phyloP scores from a whole-genome alignment of 2,888 invertebrate genomes.

The Trachelus tabidus region DNA sequence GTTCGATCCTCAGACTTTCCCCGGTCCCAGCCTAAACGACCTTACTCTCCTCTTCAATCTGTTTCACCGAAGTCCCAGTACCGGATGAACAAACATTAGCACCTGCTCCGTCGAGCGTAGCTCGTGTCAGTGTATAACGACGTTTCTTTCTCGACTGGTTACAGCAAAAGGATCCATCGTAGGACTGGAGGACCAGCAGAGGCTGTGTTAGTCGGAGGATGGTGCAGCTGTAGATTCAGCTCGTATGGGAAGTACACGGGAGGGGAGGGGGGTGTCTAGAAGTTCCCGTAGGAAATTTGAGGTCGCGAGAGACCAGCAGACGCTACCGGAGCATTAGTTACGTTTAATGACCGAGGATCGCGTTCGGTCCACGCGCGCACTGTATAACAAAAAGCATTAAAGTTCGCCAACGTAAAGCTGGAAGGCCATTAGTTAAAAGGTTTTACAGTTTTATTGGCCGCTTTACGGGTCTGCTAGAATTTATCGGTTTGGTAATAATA shows the following conservation, averaged over 20 bases:
- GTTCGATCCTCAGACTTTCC: neutral
- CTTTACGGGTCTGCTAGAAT: slow-evolving; percentile 40
- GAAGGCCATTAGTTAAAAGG: slow-evolving; percentile 48
- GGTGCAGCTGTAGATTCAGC: no score
- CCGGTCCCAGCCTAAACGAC: neutral
- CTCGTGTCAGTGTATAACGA: neutral
- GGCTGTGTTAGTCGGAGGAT: no score
- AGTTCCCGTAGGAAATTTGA: neutral
- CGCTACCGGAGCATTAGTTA: slow-evolving; percentile 26
- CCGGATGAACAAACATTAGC: neutral
- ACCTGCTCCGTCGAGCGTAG: neutral
- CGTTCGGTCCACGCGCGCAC: slow-evolving; percentile 16
- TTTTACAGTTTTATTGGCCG: slow-evolving; percentile 50
- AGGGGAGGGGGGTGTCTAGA: neutral
- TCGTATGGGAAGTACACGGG: neutral
- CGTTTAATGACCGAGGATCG: slow-evolving; percentile 31
- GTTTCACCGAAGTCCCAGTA: neutral
- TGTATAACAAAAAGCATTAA: slow-evolving; percentile 28
- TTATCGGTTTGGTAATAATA: slow-evolving; percentile 38
- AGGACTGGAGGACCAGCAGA: neutral
- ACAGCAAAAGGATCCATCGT: neutral
- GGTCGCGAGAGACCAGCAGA: neutral
- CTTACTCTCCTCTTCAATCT: neutral
- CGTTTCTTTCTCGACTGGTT: neutral
- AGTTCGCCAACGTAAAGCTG: slow-evolving; percentile 21